These are phyloP conservation scores for Hypotaenidia philippensis DNA, from an alignment of 2,797 vertebrate species.

Conservation along the genomic window DNA sequence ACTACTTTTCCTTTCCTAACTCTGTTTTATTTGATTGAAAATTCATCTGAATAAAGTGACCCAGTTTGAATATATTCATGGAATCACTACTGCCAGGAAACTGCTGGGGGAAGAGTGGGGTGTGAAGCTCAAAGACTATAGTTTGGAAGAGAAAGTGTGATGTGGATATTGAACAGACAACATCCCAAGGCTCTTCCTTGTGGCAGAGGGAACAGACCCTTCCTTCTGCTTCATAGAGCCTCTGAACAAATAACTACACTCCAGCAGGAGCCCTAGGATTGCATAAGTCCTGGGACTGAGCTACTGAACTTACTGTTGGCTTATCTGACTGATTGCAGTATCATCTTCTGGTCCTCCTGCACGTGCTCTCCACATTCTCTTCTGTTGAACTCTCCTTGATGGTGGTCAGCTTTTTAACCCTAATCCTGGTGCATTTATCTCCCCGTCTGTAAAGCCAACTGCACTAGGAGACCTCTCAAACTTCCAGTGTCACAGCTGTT, in stretches of 20 bases:
- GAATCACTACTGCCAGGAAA: neutral
- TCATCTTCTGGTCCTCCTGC: neutral
- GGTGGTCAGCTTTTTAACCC: neutral
- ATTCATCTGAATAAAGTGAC: neutral
- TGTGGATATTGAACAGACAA: neutral
- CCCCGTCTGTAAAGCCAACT: neutral
- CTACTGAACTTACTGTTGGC: neutral
- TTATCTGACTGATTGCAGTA: neutral
- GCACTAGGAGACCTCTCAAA: neutral
- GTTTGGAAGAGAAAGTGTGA: neutral
- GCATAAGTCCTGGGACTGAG: neutral
- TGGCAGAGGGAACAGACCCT: rapidly evolving
- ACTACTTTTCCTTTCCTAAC: neutral
- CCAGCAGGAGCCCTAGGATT: neutral
- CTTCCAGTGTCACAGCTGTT: neutral
- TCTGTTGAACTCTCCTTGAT: neutral
- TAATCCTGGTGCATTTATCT: neutral
- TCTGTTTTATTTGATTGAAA: neutral
- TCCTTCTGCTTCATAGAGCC: neutral
- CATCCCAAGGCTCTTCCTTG: neutral
- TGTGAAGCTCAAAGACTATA: neutral
- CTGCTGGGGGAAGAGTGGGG: neutral
- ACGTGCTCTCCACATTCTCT: neutral
- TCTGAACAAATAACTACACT: neutral
- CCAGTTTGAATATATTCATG: neutral